Percentiles rank a stretch among this genome's conserved stretches.
phyloP scores from a whole-genome alignment of 1,140 invertebrate genomes.

The Cyclina sinensis region DNA sequence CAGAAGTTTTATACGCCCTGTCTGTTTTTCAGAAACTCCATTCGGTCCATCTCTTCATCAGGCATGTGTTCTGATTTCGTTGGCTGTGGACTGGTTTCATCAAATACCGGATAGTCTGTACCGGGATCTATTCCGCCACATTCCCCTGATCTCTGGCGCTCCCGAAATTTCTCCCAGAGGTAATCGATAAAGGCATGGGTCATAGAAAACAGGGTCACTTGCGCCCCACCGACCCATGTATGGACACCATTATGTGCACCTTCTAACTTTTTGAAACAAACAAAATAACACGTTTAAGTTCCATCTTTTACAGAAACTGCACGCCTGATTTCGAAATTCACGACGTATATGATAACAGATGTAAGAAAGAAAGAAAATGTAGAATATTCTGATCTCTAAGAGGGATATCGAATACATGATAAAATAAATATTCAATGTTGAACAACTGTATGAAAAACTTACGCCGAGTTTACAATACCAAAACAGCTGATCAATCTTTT shows the following conservation, averaged over 20 bases:
- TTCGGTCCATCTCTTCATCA: not conserved
- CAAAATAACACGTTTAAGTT: too few species aligned
- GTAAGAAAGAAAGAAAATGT: too few species aligned
- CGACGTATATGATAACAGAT: too few species aligned
- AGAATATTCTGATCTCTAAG: too few species aligned
- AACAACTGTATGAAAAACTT: too few species aligned
- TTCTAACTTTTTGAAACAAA: constrained; percentile 63
- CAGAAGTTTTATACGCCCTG: constrained; percentile 41
- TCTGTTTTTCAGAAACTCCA: constrained; percentile 10
- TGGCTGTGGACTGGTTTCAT: not conserved
- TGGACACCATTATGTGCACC: constrained; percentile 75
- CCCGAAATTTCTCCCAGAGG: constrained; percentile 75
- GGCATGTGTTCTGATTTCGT: not conserved
- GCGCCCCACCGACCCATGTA: constrained; percentile 77
- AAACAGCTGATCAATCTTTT: too few species aligned
- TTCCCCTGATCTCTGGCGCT: not conserved
- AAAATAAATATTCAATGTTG: too few species aligned
- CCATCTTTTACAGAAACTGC: too few species aligned
- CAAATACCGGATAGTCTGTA: constrained; percentile 35
- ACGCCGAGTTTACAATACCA: too few species aligned
- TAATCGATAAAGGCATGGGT: constrained; percentile 86
- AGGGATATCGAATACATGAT: too few species aligned
- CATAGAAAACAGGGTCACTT: constrained; percentile 86
- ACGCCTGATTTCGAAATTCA: too few species aligned
- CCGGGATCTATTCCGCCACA: constrained; percentile 8